Evolutionary conservation across 2,797 vertebrate genomes (phyloP), one percentile per base, ranked within the genome.

Genomic region (Enteromius mattozi): DNA sequence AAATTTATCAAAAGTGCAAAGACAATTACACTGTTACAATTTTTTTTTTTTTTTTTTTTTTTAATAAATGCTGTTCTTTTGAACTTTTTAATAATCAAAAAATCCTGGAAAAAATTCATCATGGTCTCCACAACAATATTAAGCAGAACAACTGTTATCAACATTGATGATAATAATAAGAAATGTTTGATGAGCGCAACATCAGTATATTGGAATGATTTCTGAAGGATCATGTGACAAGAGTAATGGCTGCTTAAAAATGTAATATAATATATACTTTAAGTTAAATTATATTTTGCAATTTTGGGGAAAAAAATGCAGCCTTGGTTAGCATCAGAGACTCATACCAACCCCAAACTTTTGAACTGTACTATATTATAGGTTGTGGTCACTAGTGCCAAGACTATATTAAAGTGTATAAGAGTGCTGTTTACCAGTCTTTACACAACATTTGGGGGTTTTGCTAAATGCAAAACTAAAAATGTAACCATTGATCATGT

Each of bases 361-460:
- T 79, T 79, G 42, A 79, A 66, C 17, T 1, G 24, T 49, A 79
- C 24, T 30, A 16, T 63, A 45, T 17, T 35, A 24, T 1, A 40
- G 17, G 19, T 47, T 78, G 65, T 78, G 82, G 37, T 84, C 66
- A 84, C 19, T 79, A 61, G 75, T 79, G 82, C 82, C 75, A 84
- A 84, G 76, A 59, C 27, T 51, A 63, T 68, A 42, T 77, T 68
- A 56, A 33, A 75, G 6, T 66, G 30, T 68, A 14, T 14, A 61
- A 35, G 6, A 40, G n/a, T 79, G 78, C 19, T 1, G 37, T 71
- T 84, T 61, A 76, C 71, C 19, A 27, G 16, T 72, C 40, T 47
- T 74, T n/a, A 69, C 6, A 40, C 61, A 54, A 77, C 2, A 8
- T 61, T 24, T 82, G 27, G 10, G 14, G 72, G 19, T 45, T 83